A percentile compares a stretch with the other conserved stretches of the same genome.
Evolutionary conservation across 2,888 invertebrate species (phyloP).

Genomic region (Synanthedon formicaeformis): DNA sequence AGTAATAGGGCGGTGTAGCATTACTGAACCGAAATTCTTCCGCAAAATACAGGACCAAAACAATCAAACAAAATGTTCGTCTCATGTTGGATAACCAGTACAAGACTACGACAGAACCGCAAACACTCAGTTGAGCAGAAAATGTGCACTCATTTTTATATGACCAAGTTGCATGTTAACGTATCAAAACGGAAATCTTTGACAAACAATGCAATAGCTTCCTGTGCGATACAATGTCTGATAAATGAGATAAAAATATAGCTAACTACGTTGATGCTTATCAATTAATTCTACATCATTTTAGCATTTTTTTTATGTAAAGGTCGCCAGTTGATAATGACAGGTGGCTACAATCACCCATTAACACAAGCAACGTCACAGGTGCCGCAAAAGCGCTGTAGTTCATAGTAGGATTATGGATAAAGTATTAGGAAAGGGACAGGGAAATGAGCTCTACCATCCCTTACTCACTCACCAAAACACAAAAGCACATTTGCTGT

Average conservation of each 20-base stretch:
- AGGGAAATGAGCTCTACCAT: too few species aligned
- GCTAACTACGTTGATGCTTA: too few species aligned
- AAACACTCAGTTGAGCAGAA: not conserved
- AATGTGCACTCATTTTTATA: slow-evolving; percentile 29
- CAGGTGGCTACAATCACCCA: too few species aligned
- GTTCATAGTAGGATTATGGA: too few species aligned
- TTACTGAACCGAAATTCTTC: slow-evolving; percentile 9
- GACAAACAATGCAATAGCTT: slow-evolving; percentile 55
- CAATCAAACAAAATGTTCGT: slow-evolving; percentile 30
- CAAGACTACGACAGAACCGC: slow-evolving; percentile 13
- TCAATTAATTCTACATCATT: too few species aligned
- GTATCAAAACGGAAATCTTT: slow-evolving; percentile 34
- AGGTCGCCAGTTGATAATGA: too few species aligned
- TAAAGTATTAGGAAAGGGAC: too few species aligned
- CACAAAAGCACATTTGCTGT: too few species aligned
- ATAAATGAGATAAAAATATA: slow-evolving; percentile 32
- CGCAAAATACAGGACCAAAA: slow-evolving; percentile 26
- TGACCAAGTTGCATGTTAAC: slow-evolving; percentile 28
- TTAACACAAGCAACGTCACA: too few species aligned
- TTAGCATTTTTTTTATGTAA: not conserved
- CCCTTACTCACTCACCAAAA: too few species aligned
- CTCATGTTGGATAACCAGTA: slow-evolving; percentile 44
- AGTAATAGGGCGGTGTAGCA: slow-evolving; percentile 11
- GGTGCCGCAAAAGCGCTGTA: too few species aligned
- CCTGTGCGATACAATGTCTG: slow-evolving; percentile 43